These are phyloP conservation scores for Darevskia mixta DNA, from an alignment of 2,797 vertebrate species.

Conservation along the genomic window DNA sequence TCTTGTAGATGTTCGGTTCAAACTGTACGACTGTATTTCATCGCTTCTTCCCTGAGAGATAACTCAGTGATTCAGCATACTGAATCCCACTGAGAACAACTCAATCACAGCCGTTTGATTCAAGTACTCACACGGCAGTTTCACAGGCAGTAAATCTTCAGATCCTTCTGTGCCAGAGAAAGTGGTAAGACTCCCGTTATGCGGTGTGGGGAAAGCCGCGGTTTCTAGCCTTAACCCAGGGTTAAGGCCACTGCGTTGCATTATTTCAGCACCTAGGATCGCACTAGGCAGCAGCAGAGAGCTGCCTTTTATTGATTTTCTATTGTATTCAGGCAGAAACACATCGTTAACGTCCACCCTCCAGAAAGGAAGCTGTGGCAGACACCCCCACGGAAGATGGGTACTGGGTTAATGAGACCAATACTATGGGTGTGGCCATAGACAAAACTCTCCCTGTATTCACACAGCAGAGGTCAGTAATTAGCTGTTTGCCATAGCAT, in stretches of 20 bases:
- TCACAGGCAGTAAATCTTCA: background rate
- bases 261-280: background rate
- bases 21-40: background rate
- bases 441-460: no score
- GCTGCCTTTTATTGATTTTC: background rate
- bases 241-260: background rate
- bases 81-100: background rate
- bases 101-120: background rate
- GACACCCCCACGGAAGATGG: no score
- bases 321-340: background rate
- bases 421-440: no score
- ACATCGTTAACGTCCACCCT: background rate
- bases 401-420: no score
- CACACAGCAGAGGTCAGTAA: no score
- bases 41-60: background rate
- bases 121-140: constrained; percentile 22
- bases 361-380: background rate
- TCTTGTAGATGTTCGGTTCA: constrained; percentile 3
- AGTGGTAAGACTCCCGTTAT: background rate
- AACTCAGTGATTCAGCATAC: constrained; percentile 12
- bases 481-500: no score
- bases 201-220: accelerated
- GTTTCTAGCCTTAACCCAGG: constrained; percentile 3
- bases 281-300: background rate
- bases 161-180: accelerated